phyloP scores from a whole-genome alignment of 2,113 vertebrate species.

The Gobius niger region DNA sequence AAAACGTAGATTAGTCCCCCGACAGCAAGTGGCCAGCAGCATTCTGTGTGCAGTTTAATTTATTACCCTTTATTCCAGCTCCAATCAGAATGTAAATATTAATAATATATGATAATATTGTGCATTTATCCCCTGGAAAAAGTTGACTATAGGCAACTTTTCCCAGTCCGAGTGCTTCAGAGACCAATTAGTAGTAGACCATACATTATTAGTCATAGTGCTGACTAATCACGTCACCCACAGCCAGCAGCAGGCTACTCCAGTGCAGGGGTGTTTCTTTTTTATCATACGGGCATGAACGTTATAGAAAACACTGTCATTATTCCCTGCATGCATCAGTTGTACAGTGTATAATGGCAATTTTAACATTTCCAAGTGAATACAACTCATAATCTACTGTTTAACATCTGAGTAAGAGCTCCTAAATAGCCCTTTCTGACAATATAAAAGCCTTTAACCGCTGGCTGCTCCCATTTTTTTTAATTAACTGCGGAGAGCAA shows the following conservation, averaged over 20 bases:
- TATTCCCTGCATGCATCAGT: background rate
- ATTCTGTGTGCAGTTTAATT: no score
- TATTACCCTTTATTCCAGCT: no score
- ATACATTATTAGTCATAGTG: conserved; percentile 13
- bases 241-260: background rate
- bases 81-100: no score
- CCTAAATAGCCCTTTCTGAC: background rate
- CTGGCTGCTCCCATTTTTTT: background rate
- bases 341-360: background rate
- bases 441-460: background rate
- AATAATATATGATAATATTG: no score
- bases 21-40: no score
- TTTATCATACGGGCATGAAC: background rate
- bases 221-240: conserved; percentile 11
- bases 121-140: no score
- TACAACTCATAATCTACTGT: background rate
- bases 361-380: background rate
- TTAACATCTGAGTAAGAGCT: background rate
- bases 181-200: background rate
- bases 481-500: conserved; percentile 1
- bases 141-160: background rate
- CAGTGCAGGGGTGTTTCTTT: conserved; percentile 3
- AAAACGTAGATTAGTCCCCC: no score
- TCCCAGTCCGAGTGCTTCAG: background rate
- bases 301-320: background rate